Base-by-base conservation (phyloP, 1,140 invertebrate species). In the Apis dorsata region DNA sequence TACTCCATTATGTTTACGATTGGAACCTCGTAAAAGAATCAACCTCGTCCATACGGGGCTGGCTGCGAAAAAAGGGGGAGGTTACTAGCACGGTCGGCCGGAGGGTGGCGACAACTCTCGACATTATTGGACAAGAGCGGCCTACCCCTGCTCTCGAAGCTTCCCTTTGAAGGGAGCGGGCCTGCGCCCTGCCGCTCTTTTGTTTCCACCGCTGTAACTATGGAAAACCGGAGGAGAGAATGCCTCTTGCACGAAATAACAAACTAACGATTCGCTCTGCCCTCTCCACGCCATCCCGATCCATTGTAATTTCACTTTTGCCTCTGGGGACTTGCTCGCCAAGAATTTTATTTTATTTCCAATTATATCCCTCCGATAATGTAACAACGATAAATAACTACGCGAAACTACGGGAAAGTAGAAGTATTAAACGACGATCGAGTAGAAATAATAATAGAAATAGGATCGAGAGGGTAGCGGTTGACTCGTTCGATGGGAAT, bases 1-100 rank as follows among this genome's bases (percentile, higher is more conserved):
- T 77, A 82, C 80, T 82, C 80, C 65, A 77, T 77, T 82, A 69
- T 68, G 80, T 76, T 76, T 59, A 68, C 73, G 80, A 59, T 68
- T 19, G 79, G 8, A 10, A 2, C 21, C 28, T 57, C 13, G 11
- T 7, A 24, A 53, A 13, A 60, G 63, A 68, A 34, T 73, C 79
- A 13, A 24, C 53, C 17, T 19, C n/a, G 72, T 49, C n/a, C 65
- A 60, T 60, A 44, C 63, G 73, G 51, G 55, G n/a, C 49, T n/a
- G 49, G 59, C 17, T 12, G 57, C 71, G 71, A 71, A 70, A 79
- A 80, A 79, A 74, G 44, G 63, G 82, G 77, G 70, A 71, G 76
- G 81, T 44, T 17, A 34, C 62, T 19, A 10, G 53, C 34, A 44
- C 34, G 34, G 34, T 17, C 8, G 53, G 0, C 0, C 44, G 57